Evolutionary conservation across 1,140 invertebrate species (phyloP).

Genomic region (Brachionus angularis): DNA sequence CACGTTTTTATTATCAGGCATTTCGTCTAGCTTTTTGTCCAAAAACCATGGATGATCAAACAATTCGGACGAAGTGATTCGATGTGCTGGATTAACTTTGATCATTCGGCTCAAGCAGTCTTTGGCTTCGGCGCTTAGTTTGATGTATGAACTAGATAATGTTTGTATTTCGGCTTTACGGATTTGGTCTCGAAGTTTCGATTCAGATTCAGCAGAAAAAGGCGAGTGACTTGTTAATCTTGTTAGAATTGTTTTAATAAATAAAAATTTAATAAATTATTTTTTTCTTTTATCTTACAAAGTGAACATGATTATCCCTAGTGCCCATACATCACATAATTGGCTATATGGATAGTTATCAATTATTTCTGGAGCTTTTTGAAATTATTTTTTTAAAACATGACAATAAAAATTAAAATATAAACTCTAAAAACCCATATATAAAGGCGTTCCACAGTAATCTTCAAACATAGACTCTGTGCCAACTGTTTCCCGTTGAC

Average conservation of each 20-base stretch:
- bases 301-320: conserved; percentile 62
- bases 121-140: conserved; percentile 51
- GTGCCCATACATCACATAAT: conserved; percentile 64
- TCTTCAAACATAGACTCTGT: conserved; percentile 62
- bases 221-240: conserved; percentile 36
- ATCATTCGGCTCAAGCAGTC: conserved; percentile 59
- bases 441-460: conserved; percentile 63
- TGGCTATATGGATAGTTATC: conserved; percentile 62
- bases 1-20: background rate
- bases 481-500: conserved; percentile 60
- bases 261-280: background rate
- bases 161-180: conserved; percentile 24
- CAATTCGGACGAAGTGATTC: conserved; percentile 61
- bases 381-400: conserved; percentile 45
- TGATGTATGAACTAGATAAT: background rate
- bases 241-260: no score
- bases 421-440: conserved; percentile 58
- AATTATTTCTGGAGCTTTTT: conserved; percentile 63
- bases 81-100: conserved; percentile 60
- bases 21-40: conserved; percentile 46
- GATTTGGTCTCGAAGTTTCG: conserved; percentile 33
- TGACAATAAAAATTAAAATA: background rate
- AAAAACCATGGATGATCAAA: conserved; percentile 61
- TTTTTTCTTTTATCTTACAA: no score
- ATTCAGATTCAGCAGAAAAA: conserved; percentile 33